Evolutionary conservation across 1,140 invertebrate species (phyloP), one percentile per base, ranked within the genome.

Genomic region (Zaprionus taronus): DNA sequence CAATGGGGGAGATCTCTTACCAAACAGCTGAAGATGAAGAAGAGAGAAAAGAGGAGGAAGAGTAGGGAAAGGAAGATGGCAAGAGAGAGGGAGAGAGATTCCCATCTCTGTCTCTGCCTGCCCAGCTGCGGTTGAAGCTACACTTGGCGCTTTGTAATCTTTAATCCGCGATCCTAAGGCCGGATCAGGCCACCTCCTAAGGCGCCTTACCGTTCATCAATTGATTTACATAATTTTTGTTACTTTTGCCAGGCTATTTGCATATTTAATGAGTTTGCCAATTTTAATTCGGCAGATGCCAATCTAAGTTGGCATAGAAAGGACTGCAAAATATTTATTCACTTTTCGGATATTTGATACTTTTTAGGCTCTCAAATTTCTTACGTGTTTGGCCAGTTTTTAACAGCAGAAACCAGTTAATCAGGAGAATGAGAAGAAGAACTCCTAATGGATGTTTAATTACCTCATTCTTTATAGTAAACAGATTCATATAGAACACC

Each of bases 1-100:
- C 56, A 26, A 58, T 24, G 38, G 64, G 73, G 79, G 71, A 53
- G 74, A 79, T 79, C 74, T 60, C 55, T 60, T 67, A 31, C 22
- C 15, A 47, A 31, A 44, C 14, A 58, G 28, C 5, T 60, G 22
- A 61, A 65, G 36, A 55, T 9, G 47, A 1, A 31, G 7, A 5
- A n/a, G 20, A 15, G 5, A n/a, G 51, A 3, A 4, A 20, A 49
- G 17, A 15, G 14, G 15, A 20, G 49, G 7, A n/a, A 31, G 28
- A 31, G 28, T 31, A 7, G 28, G 1, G 28, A 31, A 31, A 31
- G 28, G 7, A 9, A 20, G 3, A 15, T 3, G 1, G 12, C 14
- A 12, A 20, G 34, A 5, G 26, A 17, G 51, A 20, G 20, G 28
- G 22, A 55, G 53, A 28, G 24, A 11, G 11, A 26, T 26, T 26